Conservation (phyloP, 2,888 invertebrate genomes). For the Zaprionus bogoriensis region DNA sequence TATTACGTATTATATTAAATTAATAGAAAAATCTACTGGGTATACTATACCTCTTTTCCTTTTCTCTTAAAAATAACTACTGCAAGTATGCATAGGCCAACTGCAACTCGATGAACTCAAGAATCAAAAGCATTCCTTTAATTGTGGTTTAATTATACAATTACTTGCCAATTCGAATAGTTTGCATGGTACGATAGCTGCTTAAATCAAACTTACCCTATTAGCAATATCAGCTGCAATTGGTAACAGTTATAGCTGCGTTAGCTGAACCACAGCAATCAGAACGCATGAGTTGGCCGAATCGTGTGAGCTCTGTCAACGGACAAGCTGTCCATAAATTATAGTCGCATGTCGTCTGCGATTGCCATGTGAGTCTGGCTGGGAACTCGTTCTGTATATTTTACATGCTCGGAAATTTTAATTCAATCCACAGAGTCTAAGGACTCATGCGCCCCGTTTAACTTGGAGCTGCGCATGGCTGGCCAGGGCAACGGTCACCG, state of each 20-base stretch:
- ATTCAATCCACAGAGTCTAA: conserved; percentile 36
- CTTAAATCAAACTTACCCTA: neutral
- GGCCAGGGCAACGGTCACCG: conserved; percentile 13
- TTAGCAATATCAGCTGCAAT: neutral
- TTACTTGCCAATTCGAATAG: no score
- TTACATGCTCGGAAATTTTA: conserved; percentile 39
- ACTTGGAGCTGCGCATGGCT: conserved; percentile 23
- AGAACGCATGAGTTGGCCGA: conserved; percentile 4
- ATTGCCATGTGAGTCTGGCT: conserved; percentile 12
- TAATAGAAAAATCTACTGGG: no score
- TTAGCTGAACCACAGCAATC: no score
- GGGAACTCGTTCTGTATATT: conserved; percentile 28
- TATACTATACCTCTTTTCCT: no score
- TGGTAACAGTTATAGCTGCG: neutral
- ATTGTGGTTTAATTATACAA: no score
- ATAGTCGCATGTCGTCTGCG: conserved; percentile 14
- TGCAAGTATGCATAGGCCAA: no score
- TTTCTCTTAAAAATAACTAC: no score
- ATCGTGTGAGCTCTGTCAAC: conserved; percentile 8
- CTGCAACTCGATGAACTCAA: no score
- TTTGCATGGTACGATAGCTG: no score
- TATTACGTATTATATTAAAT: no score
- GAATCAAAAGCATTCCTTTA: no score
- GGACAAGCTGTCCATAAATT: conserved; percentile 12
- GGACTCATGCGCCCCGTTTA: conserved; percentile 31